Base-by-base conservation (phyloP, 1,140 invertebrate genomes). In the Bombus soroeensis region DNA sequence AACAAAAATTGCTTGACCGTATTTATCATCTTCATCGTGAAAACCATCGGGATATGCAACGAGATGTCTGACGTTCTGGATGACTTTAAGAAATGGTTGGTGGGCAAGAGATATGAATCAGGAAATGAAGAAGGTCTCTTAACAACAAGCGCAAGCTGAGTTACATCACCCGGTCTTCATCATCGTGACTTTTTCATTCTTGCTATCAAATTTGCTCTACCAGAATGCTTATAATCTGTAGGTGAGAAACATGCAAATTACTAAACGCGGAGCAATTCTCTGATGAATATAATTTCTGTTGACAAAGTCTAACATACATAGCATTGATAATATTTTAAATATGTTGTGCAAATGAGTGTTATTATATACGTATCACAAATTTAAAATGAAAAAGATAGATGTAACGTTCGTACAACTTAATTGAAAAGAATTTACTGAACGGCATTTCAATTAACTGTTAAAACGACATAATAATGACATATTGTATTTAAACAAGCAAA, bases 121-220 rank as follows among this genome's bases (percentile, higher is more conserved):
- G 47, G 73, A 57, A 75, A 53, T 57, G 73, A 57, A 53, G 72
- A 75, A 75, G 32, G 73, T 75, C 47, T 47, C 47, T 75, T 75
- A 57, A 75, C 41, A 74, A 53, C 47, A 18, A 57, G 73, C 47
- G 22, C 28, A 57, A 41, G 25, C 68, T 4, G 37, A n/a, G 22
- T 74, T 74, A 22, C 72, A 47, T 74, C 72, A 22, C 9, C 47
- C 64, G 32, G 32, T 15, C n/a, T 32, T 74, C 72, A 22, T 74
- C 41, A 12, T 53, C 41, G 18, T 47, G 41, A 53, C 18, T 34
- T 74, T 74, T 41, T 53, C 72, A 12, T 47, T 47, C 41, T 47
- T 15, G 12, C 25, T 12, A 32, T 32, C n/a, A n/a, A 74, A 74
- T 74, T 47, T 41, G 39, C 39, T 28, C 25, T n/a, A 39, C 6